Conservation (phyloP, 1,140 invertebrate species). For the Procambarus virginalis region DNA sequence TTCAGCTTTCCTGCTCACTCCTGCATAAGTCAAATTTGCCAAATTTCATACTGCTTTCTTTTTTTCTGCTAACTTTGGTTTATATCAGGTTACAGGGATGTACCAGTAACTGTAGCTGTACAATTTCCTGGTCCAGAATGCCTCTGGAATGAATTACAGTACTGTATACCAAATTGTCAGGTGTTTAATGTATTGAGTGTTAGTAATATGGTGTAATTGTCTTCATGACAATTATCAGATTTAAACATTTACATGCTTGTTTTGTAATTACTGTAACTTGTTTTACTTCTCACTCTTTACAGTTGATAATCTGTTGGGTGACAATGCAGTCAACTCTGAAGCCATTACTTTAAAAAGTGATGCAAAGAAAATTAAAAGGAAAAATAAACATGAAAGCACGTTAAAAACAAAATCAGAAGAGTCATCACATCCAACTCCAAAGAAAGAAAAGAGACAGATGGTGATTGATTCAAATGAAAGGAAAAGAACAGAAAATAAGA, state of each 20-base stretch:
- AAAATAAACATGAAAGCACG: not conserved
- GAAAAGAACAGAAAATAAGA: not conserved
- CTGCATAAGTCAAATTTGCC: no score
- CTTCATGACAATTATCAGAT: no score
- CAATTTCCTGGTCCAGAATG: no score
- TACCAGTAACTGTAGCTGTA: no score
- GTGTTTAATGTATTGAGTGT: no score
- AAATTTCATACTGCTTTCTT: no score
- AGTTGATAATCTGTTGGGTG: not conserved
- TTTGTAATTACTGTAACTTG: not conserved
- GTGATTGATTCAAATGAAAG: not conserved
- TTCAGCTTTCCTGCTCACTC: no score
- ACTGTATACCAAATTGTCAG: no score
- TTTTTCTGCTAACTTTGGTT: no score
- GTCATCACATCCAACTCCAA: not conserved
- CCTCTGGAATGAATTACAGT: no score
- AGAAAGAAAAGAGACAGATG: not conserved
- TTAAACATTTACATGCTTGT: not conserved
- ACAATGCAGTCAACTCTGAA: not conserved
- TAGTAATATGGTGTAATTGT: no score
- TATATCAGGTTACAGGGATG: no score
- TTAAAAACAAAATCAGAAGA: not conserved
- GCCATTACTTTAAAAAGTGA: not conserved
- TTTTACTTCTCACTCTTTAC: not conserved
- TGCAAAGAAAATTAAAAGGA: not conserved